Percentiles rank a stretch among this genome's conserved stretches.
phyloP scores from a whole-genome alignment of 2,113 vertebrate species.

The mouse (Mus musculus) region GRCm39 chr14:41021501-41022000 shows the following conservation, averaged over 20 bases:
- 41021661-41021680: background rate
- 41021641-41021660: background rate
- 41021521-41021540: background rate
- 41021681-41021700: background rate
- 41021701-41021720: background rate
- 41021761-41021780: background rate
- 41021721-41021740: background rate
- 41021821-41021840: background rate
- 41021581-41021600: background rate
- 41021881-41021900: too few relatives aligned
- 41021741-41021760: too few relatives aligned
- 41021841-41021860: too few relatives aligned
- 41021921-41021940: too few relatives aligned
- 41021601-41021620: background rate
- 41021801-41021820: too few relatives aligned
- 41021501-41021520: too few relatives aligned
- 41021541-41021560: background rate
- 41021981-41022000: too few relatives aligned
- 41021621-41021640: background rate
- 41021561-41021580: background rate
- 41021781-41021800: background rate
- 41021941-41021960: too few relatives aligned
- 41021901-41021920: too few relatives aligned
- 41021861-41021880: too few relatives aligned
- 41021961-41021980: too few relatives aligned